Evolutionary conservation across 2,113 vertebrate genomes (phyloP), one percentile per base, ranked within the genome.

Genomic region (Catharus fuscescens): DNA sequence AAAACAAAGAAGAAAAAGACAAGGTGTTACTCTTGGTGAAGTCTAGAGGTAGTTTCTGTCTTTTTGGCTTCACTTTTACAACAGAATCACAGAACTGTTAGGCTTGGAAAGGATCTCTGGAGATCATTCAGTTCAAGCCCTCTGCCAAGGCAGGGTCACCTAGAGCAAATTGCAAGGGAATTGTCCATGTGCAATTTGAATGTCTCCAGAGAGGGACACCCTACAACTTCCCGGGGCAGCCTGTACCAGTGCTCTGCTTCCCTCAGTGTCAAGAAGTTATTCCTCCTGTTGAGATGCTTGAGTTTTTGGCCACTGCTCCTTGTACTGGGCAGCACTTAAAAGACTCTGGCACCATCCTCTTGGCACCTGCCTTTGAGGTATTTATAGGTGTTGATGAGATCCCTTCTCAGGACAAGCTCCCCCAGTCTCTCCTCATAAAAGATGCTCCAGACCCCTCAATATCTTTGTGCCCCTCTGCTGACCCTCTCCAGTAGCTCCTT

Each of bases 371-470:
- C n/a, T 81, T 21, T 18, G 19, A 69, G 20, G 12, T 61, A 21
- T 54, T 71, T 48, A 40, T 6, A 54, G 34, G 18, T 8, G 31
- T 17, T 59, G 11, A 66, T 24, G 60, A 28, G 32, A n/a, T 45
- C 60, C 23, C 38, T 5, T 81, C 60, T 60, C 36, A 67, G 28
- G 28, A 18, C 9, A 61, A 67, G 61, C 7, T 25, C 1, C 28
- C 3, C 0, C 28, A 45, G 9, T 38, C 32, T 23, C 13, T 57
- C 32, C 61, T 26, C 3, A 2, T 24, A n/a, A 29, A 8, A n/a
- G 29, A 21, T 76, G 13, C n/a, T 54, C 61, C 61, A 74, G 47
- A 60, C 16, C 19, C 11, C 38, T 54, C 7, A 53, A 12, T 11
- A 61, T 15, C 45, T 14, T 25, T 67, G 24, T 53, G 13, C 10